Conservation (phyloP, 1,140 invertebrate genomes). For the Apis cerana region DNA sequence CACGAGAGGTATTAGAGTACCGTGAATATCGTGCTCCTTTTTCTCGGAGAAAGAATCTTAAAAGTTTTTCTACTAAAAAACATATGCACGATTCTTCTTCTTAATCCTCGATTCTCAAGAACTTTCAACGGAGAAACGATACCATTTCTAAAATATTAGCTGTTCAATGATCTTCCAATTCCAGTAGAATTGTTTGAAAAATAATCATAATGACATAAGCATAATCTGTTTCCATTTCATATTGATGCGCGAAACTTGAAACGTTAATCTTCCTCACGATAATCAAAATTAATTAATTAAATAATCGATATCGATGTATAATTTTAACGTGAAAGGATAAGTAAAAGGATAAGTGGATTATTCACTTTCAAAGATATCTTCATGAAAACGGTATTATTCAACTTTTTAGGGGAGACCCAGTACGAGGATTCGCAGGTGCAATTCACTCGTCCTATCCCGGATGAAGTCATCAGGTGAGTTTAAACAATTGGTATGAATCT, state of each 20-base stretch:
- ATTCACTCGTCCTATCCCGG: slow-evolving; percentile 60
- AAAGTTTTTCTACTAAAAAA: neutral
- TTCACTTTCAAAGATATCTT: slow-evolving; percentile 19
- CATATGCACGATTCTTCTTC: slow-evolving; percentile 2
- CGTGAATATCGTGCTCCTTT: neutral
- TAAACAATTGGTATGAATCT: slow-evolving; percentile 6
- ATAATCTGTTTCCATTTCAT: no score
- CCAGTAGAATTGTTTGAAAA: neutral
- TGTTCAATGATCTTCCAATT: neutral
- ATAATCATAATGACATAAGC: neutral
- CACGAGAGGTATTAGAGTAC: slow-evolving; percentile 10
- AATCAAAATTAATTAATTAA: slow-evolving; percentile 13
- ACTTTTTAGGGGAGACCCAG: slow-evolving; percentile 67
- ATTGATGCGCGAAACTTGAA: neutral
- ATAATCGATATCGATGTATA: slow-evolving; percentile 1
- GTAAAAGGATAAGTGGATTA: neutral
- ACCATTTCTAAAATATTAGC: neutral
- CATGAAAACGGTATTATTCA: slow-evolving; percentile 31
- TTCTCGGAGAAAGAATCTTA: slow-evolving; percentile 1
- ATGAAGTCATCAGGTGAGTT: slow-evolving; percentile 74
- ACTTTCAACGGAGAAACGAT: neutral
- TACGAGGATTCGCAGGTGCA: slow-evolving; percentile 63
- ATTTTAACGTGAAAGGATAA: neutral
- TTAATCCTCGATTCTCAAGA: neutral
- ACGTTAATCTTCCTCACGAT: neutral